phyloP scores from a whole-genome alignment of 2,888 invertebrate species.

The Melanostoma mellinum region DNA sequence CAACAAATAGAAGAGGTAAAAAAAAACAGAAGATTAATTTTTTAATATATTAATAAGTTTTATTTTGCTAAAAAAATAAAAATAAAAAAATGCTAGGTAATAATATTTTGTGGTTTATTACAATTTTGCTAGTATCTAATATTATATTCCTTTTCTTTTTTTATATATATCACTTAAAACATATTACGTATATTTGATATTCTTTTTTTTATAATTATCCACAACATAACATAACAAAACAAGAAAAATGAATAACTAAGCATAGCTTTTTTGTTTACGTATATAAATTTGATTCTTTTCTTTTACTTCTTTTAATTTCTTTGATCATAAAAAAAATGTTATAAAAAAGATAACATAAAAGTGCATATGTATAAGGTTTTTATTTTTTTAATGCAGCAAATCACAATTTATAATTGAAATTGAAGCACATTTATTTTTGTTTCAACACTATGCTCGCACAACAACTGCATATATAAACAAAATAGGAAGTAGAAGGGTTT shows the following conservation, averaged over 20 bases:
- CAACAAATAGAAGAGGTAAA: conserved; percentile 21
- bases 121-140: conserved; percentile 82
- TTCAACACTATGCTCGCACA: conserved; percentile 58
- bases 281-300: conserved; percentile 67
- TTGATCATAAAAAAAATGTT: conserved; percentile 58
- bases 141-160: conserved; percentile 74
- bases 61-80: conserved; percentile 67
- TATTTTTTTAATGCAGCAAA: conserved; percentile 59
- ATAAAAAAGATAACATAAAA: conserved; percentile 45
- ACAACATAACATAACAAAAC: conserved; percentile 71
- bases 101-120: conserved; percentile 79
- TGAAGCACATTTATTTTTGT: conserved; percentile 64
- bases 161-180: conserved; percentile 68
- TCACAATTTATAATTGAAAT: conserved; percentile 70
- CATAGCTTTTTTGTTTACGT: conserved; percentile 68
- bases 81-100: conserved; percentile 71
- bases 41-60: conserved; percentile 72
- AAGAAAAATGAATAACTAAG: conserved; percentile 70
- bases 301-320: conserved; percentile 71
- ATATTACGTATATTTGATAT: conserved; percentile 71
- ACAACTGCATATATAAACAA: conserved; percentile 60
- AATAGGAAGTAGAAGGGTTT: conserved; percentile 52
- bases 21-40: conserved; percentile 67
- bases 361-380: conserved; percentile 26
- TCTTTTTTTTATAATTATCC: conserved; percentile 71